Evolutionary conservation across 2,888 invertebrate genomes (phyloP), one percentile per base, ranked within the genome.

Genomic region (Ctenicera cuprea): DNA sequence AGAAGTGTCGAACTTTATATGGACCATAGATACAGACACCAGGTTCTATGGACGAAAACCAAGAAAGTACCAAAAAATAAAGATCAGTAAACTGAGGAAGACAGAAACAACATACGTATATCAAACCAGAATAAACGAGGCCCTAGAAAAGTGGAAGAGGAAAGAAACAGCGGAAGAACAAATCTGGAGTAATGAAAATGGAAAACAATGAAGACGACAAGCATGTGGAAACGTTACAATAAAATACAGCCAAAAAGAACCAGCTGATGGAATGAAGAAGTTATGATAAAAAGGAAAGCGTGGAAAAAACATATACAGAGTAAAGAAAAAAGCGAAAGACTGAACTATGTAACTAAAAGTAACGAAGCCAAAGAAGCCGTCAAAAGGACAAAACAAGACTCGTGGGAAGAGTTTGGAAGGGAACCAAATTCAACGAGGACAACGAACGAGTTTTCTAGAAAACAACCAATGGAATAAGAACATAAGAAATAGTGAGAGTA

Each of bases 131-230:
- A 45, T 45, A 14, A 45, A 16, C 16, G 16, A 12, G n/a, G 16
- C 43, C 43, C 43, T 45, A 16, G 43, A 8, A 45, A 14, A 7
- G n/a, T 45, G 16, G 43, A 8, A 45, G n/a, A 45, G 43, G 43
- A 16, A 45, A 45, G 43, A 45, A 14, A 14, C 43, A 45, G 43
- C 1, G 16, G 14, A 45, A 16, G 3, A 45, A 45, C 3, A 45
- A 45, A 16, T 45, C 1, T 45, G 43, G 14, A n/a, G n/a, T n/a
- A n/a, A n/a, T n/a, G 43, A 45, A 2, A 45, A 16, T 16, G 16
- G 14, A 45, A 45, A 45, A 45, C n/a, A 45, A 5, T 45, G n/a
- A 45, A 45, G 16, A 7, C 43, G 43, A 45, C 43, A 45, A 16
- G n/a, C 43, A 12, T 45, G 43, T 14, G 14, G 16, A 45, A 45